Base-by-base conservation (phyloP, 2,113 vertebrate species). In the Amphiprion ocellaris region DNA sequence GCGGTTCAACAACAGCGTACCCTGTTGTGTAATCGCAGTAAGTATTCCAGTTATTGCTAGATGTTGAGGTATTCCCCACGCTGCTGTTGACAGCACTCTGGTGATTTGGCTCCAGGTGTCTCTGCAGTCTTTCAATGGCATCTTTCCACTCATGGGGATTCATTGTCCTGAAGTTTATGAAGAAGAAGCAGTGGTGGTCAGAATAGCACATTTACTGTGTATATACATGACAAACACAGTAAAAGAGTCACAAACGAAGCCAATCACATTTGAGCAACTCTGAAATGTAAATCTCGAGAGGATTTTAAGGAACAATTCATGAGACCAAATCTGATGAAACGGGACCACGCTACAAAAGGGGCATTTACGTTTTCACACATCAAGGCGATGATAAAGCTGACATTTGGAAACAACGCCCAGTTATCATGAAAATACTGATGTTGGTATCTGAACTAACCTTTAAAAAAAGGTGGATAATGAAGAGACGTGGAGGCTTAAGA, bases 221-320 rank as follows among this genome's bases (percentile, higher is more conserved):
- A 30, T 6, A 65, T 55, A 21, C 24, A 46, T 23, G 64, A 44
- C n/a, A 58, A 60, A 55, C 16, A 10, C 19, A 17, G 16, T 37
- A 2, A 9, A 44, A 14, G 15, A 76, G 46, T 37, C 9, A 21
- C 44, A 67, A 41, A 21, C 44, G 39, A 30, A 71, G 37, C 15
- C 71, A 69, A 41, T 75, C 46, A 67, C n/a, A 68, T 69, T 41
- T 19, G 9, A 80, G 56, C 24, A 55, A 69, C 16, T 4, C 64
- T 19, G 26, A 82, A 88, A 85, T 85, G 79, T 79, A 85, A 74
- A 19, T 47, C 77, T 61, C 11, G 39, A 69, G 23, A 77, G 19
- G 52, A 30, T 69, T 63, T 55, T 59, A 26, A 12, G 63, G 16
- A 33, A 39, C 33, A 61, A 49, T 37, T 62, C 47, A 59, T 19